Evolutionary conservation across 64 coral and sea anemone species (phyloP).

Genomic region (Montipora foliosa): DNA sequence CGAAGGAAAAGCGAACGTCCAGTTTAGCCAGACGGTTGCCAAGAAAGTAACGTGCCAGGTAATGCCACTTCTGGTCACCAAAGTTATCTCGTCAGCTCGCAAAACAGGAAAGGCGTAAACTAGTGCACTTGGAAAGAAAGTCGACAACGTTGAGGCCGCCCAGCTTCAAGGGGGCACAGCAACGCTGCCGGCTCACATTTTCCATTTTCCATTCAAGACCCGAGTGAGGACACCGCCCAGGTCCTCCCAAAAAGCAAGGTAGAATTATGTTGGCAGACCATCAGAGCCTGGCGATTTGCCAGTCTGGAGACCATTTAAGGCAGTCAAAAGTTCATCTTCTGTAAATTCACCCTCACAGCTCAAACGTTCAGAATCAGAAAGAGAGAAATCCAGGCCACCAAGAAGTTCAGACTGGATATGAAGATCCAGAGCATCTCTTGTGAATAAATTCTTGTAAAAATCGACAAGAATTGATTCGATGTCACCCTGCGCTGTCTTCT

Average conservation of each 20-base stretch:
- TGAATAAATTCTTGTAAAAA: neutral
- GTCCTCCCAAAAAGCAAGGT: neutral
- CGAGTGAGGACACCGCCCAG: neutral
- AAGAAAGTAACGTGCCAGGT: no score
- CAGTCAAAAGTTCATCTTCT: neutral
- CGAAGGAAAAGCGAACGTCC: no score
- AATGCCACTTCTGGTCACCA: no score
- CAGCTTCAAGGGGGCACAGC: no score
- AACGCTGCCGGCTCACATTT: neutral
- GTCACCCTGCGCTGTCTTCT: neutral
- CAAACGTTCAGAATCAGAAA: neutral
- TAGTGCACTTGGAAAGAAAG: no score
- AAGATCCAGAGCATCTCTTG: neutral
- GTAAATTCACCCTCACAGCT: neutral
- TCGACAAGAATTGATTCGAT: neutral
- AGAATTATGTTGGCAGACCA: neutral
- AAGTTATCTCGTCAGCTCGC: no score
- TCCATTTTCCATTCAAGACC: neutral
- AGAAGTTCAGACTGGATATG: neutral
- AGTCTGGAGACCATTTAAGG: neutral
- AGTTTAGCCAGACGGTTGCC: no score
- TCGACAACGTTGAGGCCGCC: no score
- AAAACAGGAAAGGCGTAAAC: no score
- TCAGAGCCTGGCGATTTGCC: neutral
- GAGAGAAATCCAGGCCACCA: neutral